Conservation (phyloP, 1,140 invertebrate species). For the Pachyrhynchus sulphureomaculatus region DNA sequence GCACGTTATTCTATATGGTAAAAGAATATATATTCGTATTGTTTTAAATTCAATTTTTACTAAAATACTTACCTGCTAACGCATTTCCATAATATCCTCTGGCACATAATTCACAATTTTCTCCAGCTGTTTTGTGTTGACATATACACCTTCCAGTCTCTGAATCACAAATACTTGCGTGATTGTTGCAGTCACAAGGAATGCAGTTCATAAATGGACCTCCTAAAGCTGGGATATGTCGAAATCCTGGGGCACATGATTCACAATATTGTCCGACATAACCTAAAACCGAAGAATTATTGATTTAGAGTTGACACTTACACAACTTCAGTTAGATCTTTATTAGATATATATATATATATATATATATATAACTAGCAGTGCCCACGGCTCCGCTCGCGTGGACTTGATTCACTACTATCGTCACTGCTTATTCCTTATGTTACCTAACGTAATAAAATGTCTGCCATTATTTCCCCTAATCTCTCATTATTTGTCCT, state of each 20-base stretch:
- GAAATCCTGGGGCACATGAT: slow-evolving; percentile 90
- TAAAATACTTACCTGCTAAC: slow-evolving; percentile 54
- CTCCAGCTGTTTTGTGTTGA: slow-evolving; percentile 93
- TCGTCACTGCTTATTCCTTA: too few species aligned
- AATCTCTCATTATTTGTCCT: too few species aligned
- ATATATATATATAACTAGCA: too few species aligned
- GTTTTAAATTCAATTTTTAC: too few species aligned
- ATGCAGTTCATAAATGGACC: slow-evolving; percentile 92
- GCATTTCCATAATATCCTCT: slow-evolving; percentile 96
- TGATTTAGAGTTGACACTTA: not conserved
- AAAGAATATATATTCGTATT: too few species aligned
- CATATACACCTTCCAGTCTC: slow-evolving; percentile 96
- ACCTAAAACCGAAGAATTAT: too few species aligned
- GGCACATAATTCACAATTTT: slow-evolving; percentile 91
- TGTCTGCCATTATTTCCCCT: too few species aligned
- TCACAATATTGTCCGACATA: slow-evolving; percentile 97
- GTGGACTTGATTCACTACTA: too few species aligned
- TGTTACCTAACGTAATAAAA: not conserved
- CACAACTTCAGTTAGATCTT: not conserved
- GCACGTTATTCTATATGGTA: not conserved
- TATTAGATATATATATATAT: too few species aligned
- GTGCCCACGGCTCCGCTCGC: too few species aligned
- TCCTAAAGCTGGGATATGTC: slow-evolving; percentile 85
- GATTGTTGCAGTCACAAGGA: slow-evolving; percentile 93
- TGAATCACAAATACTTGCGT: slow-evolving; percentile 94